Base-by-base conservation (phyloP, 2,888 invertebrate species). In the Notodonta ziczac region DNA sequence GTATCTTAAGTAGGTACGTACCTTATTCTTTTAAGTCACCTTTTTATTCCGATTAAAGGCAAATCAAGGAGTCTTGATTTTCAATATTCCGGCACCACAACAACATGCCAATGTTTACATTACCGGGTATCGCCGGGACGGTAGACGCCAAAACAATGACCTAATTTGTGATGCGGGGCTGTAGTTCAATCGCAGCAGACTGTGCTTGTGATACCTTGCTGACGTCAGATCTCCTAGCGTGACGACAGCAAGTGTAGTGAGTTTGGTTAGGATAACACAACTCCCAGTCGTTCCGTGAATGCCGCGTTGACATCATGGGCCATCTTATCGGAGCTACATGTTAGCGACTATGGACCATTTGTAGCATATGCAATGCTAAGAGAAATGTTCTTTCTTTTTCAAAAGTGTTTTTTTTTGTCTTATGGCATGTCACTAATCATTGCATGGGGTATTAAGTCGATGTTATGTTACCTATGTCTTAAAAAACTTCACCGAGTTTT, bases 81-180 rank as follows among this genome's bases (percentile, higher is more conserved):
- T 46, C n/a, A 5, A 46, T 46, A 44, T 44, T 44, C 13, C 46
- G 46, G 46, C 10, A n/a, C 46, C 9, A n/a, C 46, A 46, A n/a
- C 46, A 46, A 46, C 46, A 10, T 9, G n/a, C 16, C 50, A 14
- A 14, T 39, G 40, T 57, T 61, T 61, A 58, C 54, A 57, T 24
- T 40, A 42, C 42, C 40, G 6, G 24, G 16, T 50, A 9, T 16
- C 16, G 50, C 6, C 16, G 10, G 7, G 4, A 16, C 50, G 50
- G 50, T 16, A 50, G 16, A 16, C 16, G 50, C 50, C 16, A 9
- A 50, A 50, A 50, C 50, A 50, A 50, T 50, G 16, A 16, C 48
- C 48, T 4, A 9, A 7, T 40, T 9, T 44, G 16, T 50, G 50
- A 16, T 16, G 50, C n/a, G 16, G 16, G 9, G 16, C 4, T 16